Base-by-base conservation (phyloP, 2,797 vertebrate genomes). In the Falco concolor region DNA sequence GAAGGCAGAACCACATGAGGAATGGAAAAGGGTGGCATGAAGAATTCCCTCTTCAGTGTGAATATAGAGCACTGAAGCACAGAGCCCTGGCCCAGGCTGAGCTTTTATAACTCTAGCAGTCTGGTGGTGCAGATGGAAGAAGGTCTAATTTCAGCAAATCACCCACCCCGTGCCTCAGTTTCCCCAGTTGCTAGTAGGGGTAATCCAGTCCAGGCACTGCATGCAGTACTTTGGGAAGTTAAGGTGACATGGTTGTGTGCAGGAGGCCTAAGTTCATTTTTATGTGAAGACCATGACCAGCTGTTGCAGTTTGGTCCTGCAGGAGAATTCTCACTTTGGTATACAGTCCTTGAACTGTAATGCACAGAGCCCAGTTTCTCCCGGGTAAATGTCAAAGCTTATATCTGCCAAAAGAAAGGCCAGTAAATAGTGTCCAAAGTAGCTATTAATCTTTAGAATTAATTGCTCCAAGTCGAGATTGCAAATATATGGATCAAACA, bases 391-490 rank as follows among this genome's bases (percentile, higher is more conserved):
- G 86, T 80, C 93, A 93, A 53, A 90, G 70, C 78, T 57, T 90
- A 24, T 53, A 73, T 75, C 68, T 94, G 60, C 77, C 85, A 45
- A 81, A 67, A 83, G 50, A 83, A 87, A 88, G 49, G 42, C 53
- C 45, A 64, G 56, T 56, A 79, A 92, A 61, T 57, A 42, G n/a
- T 83, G 76, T 54, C 81, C 89, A 75, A 70, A 70, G 56, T 25
- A 77, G 38, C 44, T n/a, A 72, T 93, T 76, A 44, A 91, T 95
- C 89, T 89, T 61, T 10, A 76, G 69, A 94, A 96, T 92, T 87
- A 91, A 64, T 84, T 68, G 38, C 42, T 95, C 65, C 34, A 59
- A 78, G 68, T 85, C 49, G 53, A 54, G 75, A 67, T 83, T 89
- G 53, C 68, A 60, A 80, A 19, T 74, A 9, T 22, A 57, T 36